Conservation (phyloP, 2,113 vertebrate genomes). For the Pogona vitticeps region DNA sequence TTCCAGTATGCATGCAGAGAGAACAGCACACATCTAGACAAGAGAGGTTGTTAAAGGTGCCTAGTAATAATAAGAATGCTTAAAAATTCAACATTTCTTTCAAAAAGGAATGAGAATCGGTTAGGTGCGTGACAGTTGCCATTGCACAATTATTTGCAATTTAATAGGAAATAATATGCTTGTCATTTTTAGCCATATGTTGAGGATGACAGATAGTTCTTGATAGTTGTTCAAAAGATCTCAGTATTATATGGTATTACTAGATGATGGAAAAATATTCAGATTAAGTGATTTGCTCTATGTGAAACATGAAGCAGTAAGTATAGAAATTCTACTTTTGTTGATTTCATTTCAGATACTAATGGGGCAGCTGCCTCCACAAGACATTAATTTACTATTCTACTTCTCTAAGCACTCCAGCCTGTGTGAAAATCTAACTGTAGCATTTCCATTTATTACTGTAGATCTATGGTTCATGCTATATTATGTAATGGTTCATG, state of each 20-base stretch:
- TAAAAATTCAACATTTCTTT: not conserved
- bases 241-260: not conserved
- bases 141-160: not conserved
- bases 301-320: not conserved
- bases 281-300: not conserved
- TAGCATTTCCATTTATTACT: no score
- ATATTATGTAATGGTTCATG: no score
- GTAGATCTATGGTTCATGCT: no score
- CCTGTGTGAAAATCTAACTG: no score
- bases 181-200: not conserved
- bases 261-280: not conserved
- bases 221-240: constrained; percentile 18
- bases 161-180: not conserved
- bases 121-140: not conserved
- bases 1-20: not conserved
- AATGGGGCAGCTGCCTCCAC: not conserved
- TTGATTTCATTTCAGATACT: not conserved
- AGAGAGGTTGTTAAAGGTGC: not conserved
- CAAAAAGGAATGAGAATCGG: not conserved
- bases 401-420: no score
- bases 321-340: not conserved
- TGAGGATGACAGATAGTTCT: not conserved
- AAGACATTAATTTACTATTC: not conserved
- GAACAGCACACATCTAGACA: not conserved
- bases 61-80: constrained; percentile 8